phyloP scores from a whole-genome alignment of 1,140 invertebrate genomes.

The Delia radicum region DNA sequence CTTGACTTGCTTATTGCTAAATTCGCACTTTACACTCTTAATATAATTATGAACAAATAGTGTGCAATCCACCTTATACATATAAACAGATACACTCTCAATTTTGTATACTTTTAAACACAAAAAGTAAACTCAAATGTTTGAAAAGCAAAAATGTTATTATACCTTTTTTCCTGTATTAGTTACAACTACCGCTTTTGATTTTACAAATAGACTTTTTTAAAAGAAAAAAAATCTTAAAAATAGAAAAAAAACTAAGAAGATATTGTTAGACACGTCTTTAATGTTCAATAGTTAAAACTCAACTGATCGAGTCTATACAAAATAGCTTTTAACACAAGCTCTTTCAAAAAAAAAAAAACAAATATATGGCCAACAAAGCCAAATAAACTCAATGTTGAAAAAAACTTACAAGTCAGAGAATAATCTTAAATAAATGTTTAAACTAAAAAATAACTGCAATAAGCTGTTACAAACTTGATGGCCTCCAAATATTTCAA shows the following conservation, averaged over 20 bases:
- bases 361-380: too few species aligned
- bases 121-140: not conserved
- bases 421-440: not conserved
- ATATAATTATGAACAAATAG: constrained; percentile 8
- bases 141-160: not conserved
- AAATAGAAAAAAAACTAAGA: not conserved
- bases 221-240: not conserved
- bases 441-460: not conserved
- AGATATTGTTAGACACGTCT: not conserved
- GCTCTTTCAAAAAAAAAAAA: not conserved
- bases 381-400: not conserved
- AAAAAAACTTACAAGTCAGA: not conserved
- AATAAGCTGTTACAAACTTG: not conserved
- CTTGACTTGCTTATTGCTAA: constrained; percentile 13
- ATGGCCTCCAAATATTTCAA: not conserved
- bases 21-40: constrained; percentile 25
- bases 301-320: not conserved
- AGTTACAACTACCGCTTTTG: not conserved
- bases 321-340: not conserved
- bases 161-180: not conserved
- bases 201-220: not conserved
- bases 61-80: constrained; percentile 1
- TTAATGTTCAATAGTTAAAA: constrained; percentile 3
- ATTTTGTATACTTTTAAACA: not conserved
- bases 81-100: not conserved